Base-by-base conservation (phyloP, 2,888 invertebrate genomes). In the Ophion obscuratus region DNA sequence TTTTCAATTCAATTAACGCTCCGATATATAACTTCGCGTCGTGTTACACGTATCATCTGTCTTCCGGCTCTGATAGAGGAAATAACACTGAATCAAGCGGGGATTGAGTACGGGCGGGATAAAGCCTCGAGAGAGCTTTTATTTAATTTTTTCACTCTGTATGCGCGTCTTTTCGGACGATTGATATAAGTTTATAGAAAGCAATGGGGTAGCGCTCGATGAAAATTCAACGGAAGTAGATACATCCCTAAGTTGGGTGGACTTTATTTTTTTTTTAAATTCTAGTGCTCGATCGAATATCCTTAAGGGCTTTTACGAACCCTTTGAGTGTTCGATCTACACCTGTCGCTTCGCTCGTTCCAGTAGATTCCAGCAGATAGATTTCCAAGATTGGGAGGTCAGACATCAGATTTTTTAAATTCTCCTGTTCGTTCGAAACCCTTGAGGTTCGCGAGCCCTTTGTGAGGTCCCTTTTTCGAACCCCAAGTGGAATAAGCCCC, bases 1-100 rank as follows among this genome's bases (percentile, higher is more conserved):
- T 78, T 79, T 85, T 73, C 6, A 3, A 11, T 76, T 77, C 81
- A 71, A 81, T 77, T 67, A 74, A 76, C 81, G n/a, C 81, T 31
- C 40, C 57, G 70, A 44, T 62, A 36, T 67, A 70, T 68, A 61
- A 75, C 61, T 17, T 11, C 20, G 40, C 36, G 44, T 82, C 78
- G 67, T 71, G 53, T 85, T 85, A 82, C 75, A 61, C 61, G 14
- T 75, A 36, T 57, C 57, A 68, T 81, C 59, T 61, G 44, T 77
- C 74, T 75, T 81, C n/a, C 44, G 20, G 31, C 24, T 24, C 61
- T 24, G 24, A 62, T 47, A 44, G 57, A 44, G 47, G 27, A 62
- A 76, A 78, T 47, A 73, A 47, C 67, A 20, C 61, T 77, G 73
- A 11, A 74, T 47, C 57, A 31, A 77, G 14, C 24, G 17, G 11